Base-by-base conservation (phyloP, 2,888 invertebrate species). In the Erebia epiphron region DNA sequence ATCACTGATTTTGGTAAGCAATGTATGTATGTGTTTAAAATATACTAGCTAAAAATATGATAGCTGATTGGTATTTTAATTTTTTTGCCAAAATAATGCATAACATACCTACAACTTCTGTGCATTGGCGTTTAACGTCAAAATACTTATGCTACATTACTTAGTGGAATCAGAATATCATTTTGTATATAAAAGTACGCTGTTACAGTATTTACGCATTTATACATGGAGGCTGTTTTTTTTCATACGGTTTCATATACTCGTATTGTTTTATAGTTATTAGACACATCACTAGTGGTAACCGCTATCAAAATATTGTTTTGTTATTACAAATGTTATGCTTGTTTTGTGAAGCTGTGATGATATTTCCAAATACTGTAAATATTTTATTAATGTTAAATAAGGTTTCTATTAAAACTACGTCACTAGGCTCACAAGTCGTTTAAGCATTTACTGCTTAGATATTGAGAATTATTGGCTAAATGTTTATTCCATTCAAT, bases 271-370 rank as follows among this genome's bases (percentile, higher is more conserved):
- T 90, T 90, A 83, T 91, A 91, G 89, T 91, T 91, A 71, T 88
- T 87, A 86, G 73, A 77, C 60, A 80, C 77, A 67, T 69, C 67
- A 78, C 74, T 78, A 79, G 77, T 74, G 72, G 82, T 83, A 82
- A 81, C 85, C 83, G 78, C 80, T 79, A 79, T 81, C 80, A 79
- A 80, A 86, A 35, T 35, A 35, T 86, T 86, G 88, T 91, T 92
- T 90, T 91, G 90, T 92, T 92, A 79, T 89, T 86, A 80, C 82
- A 83, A 58, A 86, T 88, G 89, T 92, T 92, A 89, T 86, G 90
- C 91, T 92, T 92, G 89, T 92, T 92, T 92, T 87, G 92, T 92
- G 91, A 91, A 87, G 92, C 93, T 93, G 93, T 93, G 93, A 93
- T 93, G 91, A 91, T 85, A 86, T 89, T 88, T 85, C 93, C 93